Evolutionary conservation across 1,140 invertebrate genomes (phyloP).

Genomic region (Penaeus indicus): DNA sequence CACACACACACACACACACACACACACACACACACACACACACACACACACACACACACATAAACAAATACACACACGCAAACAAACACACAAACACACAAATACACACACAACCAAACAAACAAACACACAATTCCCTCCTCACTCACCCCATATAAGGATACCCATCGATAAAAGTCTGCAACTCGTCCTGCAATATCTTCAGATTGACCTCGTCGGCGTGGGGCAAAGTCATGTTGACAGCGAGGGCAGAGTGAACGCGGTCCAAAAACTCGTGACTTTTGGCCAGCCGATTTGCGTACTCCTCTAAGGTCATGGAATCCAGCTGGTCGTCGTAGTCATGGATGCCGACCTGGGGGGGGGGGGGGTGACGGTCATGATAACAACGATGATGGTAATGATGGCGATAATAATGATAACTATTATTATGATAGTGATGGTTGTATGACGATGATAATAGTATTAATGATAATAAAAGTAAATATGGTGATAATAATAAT

Average conservation of each 20-base stretch:
- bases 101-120: not conserved
- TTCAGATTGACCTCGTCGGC: conserved; percentile 51
- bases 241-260: conserved; percentile 21
- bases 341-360: conserved; percentile 56
- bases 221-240: not conserved
- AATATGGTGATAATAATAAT: too few relatives aligned
- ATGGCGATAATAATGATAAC: too few relatives aligned
- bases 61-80: too few relatives aligned
- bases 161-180: conserved; percentile 60
- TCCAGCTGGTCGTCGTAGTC: conserved; percentile 66
- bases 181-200: conserved; percentile 47
- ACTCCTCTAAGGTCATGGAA: conserved; percentile 54
- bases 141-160: conserved; percentile 51
- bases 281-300: conserved; percentile 50
- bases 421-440: too few relatives aligned
- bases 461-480: too few relatives aligned
- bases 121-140: not conserved
- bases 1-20: too few relatives aligned
- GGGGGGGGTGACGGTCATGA: too few relatives aligned
- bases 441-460: too few relatives aligned
- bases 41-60: too few relatives aligned
- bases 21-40: too few relatives aligned
- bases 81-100: too few relatives aligned
- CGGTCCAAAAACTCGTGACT: conserved; percentile 47
- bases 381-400: too few relatives aligned